Base-by-base conservation (phyloP, 2,113 vertebrate species). In the Dicentrarchus labrax region DNA sequence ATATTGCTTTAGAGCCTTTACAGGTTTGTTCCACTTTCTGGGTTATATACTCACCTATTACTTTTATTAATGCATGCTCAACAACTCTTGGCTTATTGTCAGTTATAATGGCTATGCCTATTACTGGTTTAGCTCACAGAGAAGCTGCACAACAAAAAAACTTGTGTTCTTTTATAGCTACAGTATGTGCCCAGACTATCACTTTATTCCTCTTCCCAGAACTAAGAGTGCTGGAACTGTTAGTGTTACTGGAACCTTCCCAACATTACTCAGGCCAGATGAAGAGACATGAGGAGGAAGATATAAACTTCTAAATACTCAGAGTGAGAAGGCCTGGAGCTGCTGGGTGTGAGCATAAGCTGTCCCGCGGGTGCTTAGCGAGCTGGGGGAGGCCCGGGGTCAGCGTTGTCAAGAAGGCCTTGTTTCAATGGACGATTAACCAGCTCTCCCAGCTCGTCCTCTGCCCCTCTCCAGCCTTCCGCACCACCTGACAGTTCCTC, bases 351-450 rank as follows among this genome's bases (percentile, higher is more conserved):
- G 72, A 80, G 76, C 6, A 67, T n/a, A 78, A 83, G 62, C 74
- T 39, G 69, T 76, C 53, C 73, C 59, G 1, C 13, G 48, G 83
- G 78, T 83, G 78, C 79, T 93, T 36, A 39, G 68, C 4, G 21
- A 82, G 76, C 53, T 39, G 43, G 69, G 53, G 69, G 62, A 72
- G 78, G 89, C 59, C 75, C 17, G 7, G 57, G 45, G 45, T 57
- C 84, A 24, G 72, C 19, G 11, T 48, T 79, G 82, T 89, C 68
- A 22, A 88, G 81, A 88, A 12, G 60, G 70, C 43, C 54, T 43
- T 21, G 75, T 89, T 92, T 90, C 75, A 86, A 65, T 77, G 77
- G 86, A 62, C 38, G 70, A 85, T 88, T 86, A 87, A 92, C 56
- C 76, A 43, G 69, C 88, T 70, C 73, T 85, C 71, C 17, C 64